Base-by-base conservation (phyloP, 37 sponge, comb jelly and placozoan species). In the Aplysina aerophoba region DNA sequence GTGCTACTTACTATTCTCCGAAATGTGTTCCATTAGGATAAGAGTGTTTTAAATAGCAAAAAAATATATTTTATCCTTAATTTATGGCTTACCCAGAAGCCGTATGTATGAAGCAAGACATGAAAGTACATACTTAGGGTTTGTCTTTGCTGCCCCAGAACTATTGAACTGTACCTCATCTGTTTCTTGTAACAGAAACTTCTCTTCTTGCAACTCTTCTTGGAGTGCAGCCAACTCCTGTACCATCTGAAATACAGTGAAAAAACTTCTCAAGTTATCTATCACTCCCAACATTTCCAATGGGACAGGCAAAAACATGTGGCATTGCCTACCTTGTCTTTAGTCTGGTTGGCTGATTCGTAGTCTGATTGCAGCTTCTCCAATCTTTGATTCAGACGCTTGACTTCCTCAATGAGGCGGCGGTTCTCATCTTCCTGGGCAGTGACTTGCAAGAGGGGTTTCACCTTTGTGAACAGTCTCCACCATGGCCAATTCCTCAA, bases 401-500 rank as follows among this genome's bases (percentile, higher is more conserved):
- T 92, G 71, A 91, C 73, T 80, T 98, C 99, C 68, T 94, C 93
- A 80, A 94, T 94, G 85, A 92, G 90, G 80, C 93, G 89, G 13
- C 93, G 81, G 66, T 93, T 94, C 86, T 98, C 96, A 25, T 98
- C 97, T 68, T 98, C 99, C 2, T 93, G 93, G 30, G 90, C 87
- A 24, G 99, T 98, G 15, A 98, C 99, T 58, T 95, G 89, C 34
- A 98, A 91, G 24, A 98, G 90, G 2, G 99, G 99, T 84, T 96
- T 98, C 41, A 98, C 97, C 89, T 98, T 98, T 38, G 99, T 98
- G 90, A 96, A 98, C 77, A 98, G 92, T 38, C 96, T 79, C 99
- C 99, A 98, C 99, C 99, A 98, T 25, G 84, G 93, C 99, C 99
- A 98, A 91, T 98, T 95, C 31, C 99, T 87, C 68, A 98, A 92